Conservation (phyloP, 64 coral and sea anemone species). For the Porites australiensis region DNA sequence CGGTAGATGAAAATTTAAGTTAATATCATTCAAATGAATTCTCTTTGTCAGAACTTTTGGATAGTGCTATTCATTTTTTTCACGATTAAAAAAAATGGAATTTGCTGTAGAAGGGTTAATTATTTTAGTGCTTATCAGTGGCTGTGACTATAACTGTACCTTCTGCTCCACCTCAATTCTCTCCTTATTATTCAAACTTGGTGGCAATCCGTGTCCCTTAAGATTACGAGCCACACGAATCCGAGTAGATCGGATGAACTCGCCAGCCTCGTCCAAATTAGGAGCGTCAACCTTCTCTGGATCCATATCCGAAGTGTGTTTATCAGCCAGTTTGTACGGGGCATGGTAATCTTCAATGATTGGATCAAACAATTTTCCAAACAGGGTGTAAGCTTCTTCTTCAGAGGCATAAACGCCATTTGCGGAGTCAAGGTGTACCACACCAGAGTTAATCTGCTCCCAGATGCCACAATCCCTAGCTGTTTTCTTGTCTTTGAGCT, state of each 20-base stretch:
- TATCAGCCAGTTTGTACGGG: constrained; percentile 82
- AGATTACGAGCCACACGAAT: constrained; percentile 94
- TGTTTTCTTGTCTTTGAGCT: constrained; percentile 85
- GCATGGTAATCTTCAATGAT: constrained; percentile 89
- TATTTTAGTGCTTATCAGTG: too few species aligned
- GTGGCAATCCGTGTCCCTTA: constrained; percentile 73
- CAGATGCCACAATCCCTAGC: constrained; percentile 59
- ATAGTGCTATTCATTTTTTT: too few species aligned
- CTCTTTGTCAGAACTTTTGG: too few species aligned
- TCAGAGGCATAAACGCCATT: constrained; percentile 83
- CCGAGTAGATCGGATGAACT: constrained; percentile 88
- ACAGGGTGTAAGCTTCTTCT: constrained; percentile 80
- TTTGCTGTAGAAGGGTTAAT: too few species aligned
- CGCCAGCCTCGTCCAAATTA: constrained; percentile 69
- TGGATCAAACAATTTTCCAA: constrained; percentile 66
- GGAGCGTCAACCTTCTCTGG: constrained; percentile 80
- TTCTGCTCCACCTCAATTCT: constrained; percentile 89
- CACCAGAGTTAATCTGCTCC: constrained; percentile 78
- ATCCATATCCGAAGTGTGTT: constrained; percentile 88
- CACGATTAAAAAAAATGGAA: too few species aligned
- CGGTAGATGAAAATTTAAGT: too few species aligned
- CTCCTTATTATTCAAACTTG: constrained; percentile 69
- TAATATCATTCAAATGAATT: too few species aligned
- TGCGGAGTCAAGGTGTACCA: constrained; percentile 81
- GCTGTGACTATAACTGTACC: constrained; percentile 24